Conservation (phyloP, 1,140 invertebrate genomes). For the Drosophila parvula region DNA sequence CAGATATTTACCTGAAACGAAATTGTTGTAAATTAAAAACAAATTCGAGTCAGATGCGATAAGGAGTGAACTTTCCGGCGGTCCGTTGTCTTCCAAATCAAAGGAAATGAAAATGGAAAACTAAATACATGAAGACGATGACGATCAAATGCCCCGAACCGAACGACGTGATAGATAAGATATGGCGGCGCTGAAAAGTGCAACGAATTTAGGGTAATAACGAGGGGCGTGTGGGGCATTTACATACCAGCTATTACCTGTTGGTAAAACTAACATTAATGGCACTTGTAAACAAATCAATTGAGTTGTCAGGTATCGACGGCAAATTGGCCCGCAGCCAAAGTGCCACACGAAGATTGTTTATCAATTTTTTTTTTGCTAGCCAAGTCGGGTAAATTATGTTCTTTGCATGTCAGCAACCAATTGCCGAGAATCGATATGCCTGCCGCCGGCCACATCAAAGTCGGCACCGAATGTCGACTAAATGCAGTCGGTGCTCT, state of each 20-base stretch:
- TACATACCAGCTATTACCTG: slow-evolving; percentile 58
- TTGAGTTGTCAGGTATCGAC: slow-evolving; percentile 60
- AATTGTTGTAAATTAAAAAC: slow-evolving; percentile 83
- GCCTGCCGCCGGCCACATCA: slow-evolving; percentile 24
- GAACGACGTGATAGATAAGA: slow-evolving; percentile 62
- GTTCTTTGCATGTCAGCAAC: slow-evolving; percentile 82
- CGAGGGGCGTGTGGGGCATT: slow-evolving; percentile 47
- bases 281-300: slow-evolving; percentile 80
- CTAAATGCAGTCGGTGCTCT: slow-evolving; percentile 50
- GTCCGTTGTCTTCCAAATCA: slow-evolving; percentile 39
- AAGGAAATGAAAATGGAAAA: slow-evolving; percentile 70
- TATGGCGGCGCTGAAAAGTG: slow-evolving; percentile 53
- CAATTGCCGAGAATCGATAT: slow-evolving; percentile 65
- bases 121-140: slow-evolving; percentile 51
- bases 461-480: slow-evolving; percentile 44
- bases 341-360: slow-evolving; percentile 74
- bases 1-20: slow-evolving; percentile 72
- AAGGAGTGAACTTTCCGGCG: slow-evolving; percentile 23
- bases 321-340: slow-evolving; percentile 67
- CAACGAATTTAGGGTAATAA: slow-evolving; percentile 60
- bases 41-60: slow-evolving; percentile 74
- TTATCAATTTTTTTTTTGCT: slow-evolving; percentile 62
- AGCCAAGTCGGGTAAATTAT: slow-evolving; percentile 64
- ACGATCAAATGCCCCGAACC: slow-evolving; percentile 66
- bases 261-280: slow-evolving; percentile 63